Percentiles rank a stretch among this genome's conserved stretches.
Conservation (phyloP, 2,113 vertebrate species). For the Cryptoleucopteryx plumbea region DNA sequence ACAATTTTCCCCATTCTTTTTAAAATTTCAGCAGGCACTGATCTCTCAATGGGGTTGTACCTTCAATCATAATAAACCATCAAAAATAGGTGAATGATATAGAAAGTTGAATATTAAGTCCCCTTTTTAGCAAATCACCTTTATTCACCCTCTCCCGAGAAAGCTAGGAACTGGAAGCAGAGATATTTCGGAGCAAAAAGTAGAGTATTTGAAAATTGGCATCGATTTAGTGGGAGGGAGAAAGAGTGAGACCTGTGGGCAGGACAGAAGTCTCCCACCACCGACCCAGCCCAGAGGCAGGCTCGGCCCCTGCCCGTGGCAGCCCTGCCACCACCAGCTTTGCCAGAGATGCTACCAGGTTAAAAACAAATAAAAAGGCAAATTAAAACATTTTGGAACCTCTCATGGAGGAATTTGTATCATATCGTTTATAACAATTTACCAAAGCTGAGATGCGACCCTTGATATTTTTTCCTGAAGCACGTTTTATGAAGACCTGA, state of each 20-base stretch:
- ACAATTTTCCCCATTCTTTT: not conserved
- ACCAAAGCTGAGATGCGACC: not conserved
- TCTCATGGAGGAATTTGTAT: not conserved
- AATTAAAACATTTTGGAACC: accelerated
- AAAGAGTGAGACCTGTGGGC: not conserved
- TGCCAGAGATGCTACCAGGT: not conserved
- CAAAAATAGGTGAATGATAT: not conserved
- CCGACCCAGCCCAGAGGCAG: accelerated
- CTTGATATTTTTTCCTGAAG: not conserved
- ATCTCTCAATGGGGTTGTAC: not conserved
- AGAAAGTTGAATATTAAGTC: not conserved
- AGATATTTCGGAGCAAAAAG: not conserved
- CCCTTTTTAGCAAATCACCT: not conserved
- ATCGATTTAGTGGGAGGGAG: no score
- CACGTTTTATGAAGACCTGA: not conserved
- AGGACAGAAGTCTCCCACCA: not conserved
- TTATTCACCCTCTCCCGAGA: not conserved
- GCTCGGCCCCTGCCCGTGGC: not conserved
- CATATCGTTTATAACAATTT: accelerated
- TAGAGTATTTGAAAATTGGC: not conserved
- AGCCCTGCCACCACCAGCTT: not conserved
- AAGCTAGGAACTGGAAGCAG: not conserved
- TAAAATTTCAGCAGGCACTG: not conserved
- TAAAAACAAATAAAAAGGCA: not conserved
- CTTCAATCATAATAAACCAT: not conserved